Evolutionary conservation across 64 coral and sea anemone genomes (phyloP).

Genomic region (Stichodactyla mertensii): DNA sequence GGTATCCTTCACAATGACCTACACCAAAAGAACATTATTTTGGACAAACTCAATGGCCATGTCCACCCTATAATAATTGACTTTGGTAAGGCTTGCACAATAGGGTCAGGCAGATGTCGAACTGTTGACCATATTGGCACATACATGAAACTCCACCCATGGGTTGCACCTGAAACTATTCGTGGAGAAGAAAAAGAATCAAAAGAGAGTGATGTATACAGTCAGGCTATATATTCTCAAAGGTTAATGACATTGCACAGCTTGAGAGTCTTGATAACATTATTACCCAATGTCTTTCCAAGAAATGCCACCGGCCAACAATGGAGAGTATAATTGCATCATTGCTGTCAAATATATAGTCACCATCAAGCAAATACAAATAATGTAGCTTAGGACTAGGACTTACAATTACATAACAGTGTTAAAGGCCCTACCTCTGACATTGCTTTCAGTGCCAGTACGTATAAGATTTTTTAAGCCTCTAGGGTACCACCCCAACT

Average conservation of each 20-base stretch:
- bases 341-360: not conserved
- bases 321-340: constrained; percentile 1
- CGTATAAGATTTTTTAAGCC: no score
- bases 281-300: not conserved
- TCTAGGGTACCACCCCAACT: no score
- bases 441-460: no score
- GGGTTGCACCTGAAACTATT: constrained; percentile 38
- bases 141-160: constrained; percentile 31
- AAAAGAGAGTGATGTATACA: not conserved
- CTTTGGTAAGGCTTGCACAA: no score
- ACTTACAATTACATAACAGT: no score
- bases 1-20: constrained; percentile 42
- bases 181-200: not conserved
- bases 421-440: no score
- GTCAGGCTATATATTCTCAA: constrained; percentile 1
- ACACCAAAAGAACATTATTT: constrained; percentile 34
- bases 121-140: constrained; percentile 7
- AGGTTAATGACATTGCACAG: constrained; percentile 15
- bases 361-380: no score
- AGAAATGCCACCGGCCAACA: not conserved
- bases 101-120: constrained; percentile 14
- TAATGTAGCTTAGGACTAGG: no score
- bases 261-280: not conserved
- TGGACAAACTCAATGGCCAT: constrained; percentile 39
- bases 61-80: constrained; percentile 37